Conservation (phyloP, 2,113 vertebrate genomes). For the Platichthys stellatus region DNA sequence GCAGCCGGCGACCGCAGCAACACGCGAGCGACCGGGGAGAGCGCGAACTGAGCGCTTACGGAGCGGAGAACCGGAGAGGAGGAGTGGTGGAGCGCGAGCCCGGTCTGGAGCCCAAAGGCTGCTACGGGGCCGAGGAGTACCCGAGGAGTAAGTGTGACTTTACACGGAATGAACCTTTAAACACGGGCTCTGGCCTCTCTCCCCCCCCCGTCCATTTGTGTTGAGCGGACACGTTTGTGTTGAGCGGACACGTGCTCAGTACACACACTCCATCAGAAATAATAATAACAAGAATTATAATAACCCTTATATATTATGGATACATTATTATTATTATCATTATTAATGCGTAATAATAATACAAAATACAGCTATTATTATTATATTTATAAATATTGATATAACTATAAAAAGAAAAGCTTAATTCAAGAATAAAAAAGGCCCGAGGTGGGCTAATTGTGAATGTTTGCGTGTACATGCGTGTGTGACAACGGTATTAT, state of each 20-base stretch:
- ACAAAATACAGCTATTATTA: too few species aligned
- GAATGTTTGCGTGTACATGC: background rate
- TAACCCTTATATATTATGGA: too few species aligned
- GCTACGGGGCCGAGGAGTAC: conserved; percentile 78
- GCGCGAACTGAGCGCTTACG: conserved; percentile 66
- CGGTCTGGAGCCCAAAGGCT: conserved; percentile 54
- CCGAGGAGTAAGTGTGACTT: conserved; percentile 73
- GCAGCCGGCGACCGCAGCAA: conserved; percentile 68
- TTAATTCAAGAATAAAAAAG: conserved; percentile 80
- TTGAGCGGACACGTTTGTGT: too few species aligned
- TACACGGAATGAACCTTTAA: background rate
- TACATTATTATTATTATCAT: too few species aligned
- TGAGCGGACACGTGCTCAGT: too few species aligned
- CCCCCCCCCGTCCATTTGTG: background rate
- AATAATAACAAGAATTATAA: too few species aligned
- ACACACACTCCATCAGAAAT: background rate
- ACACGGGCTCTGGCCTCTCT: background rate
- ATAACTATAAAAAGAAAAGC: conserved; percentile 54
- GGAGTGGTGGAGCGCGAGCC: conserved; percentile 52
- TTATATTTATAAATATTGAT: background rate
- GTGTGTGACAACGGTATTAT: conserved; percentile 91
- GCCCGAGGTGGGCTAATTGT: conserved; percentile 50
- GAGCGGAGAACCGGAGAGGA: conserved; percentile 70
- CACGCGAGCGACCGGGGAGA: conserved; percentile 66
- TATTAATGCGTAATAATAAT: background rate